These are phyloP conservation scores for Thysanoteuthis rhombus DNA, from an alignment of 2,888 invertebrate species.

Conservation along the genomic window DNA sequence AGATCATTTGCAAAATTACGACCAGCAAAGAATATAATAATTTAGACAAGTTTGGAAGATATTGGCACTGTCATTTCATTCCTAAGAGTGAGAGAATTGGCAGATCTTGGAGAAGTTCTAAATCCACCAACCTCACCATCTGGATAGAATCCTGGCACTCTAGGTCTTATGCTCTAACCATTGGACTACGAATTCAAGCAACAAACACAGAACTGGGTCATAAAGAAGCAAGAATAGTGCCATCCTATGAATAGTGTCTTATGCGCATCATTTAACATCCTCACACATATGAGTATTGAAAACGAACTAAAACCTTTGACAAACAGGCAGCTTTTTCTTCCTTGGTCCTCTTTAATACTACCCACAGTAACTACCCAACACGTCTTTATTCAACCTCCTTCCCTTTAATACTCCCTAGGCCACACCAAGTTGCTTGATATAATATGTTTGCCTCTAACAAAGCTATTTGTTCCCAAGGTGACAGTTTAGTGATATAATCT, in stretches of 20 bases:
- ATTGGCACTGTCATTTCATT: too few relatives aligned
- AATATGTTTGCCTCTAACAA: background rate
- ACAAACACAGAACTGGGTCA: background rate
- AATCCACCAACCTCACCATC: too few relatives aligned
- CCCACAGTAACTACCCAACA: background rate
- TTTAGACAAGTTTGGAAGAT: too few relatives aligned
- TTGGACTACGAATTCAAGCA: background rate
- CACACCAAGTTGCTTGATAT: background rate
- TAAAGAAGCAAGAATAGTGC: background rate
- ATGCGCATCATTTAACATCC: background rate
- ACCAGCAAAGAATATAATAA: too few relatives aligned
- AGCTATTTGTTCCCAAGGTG: constrained; percentile 12
- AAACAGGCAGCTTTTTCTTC: background rate
- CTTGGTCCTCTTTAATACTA: background rate
- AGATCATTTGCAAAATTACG: too few relatives aligned
- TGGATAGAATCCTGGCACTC: too few relatives aligned
- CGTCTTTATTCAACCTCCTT: background rate
- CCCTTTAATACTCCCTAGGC: background rate
- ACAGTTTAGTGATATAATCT: background rate
- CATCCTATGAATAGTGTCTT: background rate
- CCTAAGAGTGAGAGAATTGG: too few relatives aligned
- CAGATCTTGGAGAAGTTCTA: too few relatives aligned
- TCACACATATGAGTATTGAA: background rate
- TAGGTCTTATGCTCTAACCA: too few relatives aligned
- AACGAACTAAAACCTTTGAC: background rate